Percentiles rank a stretch among this genome's conserved stretches.
Evolutionary conservation across 2,888 invertebrate species (phyloP).

Genomic region (Drosophila putrida): DNA sequence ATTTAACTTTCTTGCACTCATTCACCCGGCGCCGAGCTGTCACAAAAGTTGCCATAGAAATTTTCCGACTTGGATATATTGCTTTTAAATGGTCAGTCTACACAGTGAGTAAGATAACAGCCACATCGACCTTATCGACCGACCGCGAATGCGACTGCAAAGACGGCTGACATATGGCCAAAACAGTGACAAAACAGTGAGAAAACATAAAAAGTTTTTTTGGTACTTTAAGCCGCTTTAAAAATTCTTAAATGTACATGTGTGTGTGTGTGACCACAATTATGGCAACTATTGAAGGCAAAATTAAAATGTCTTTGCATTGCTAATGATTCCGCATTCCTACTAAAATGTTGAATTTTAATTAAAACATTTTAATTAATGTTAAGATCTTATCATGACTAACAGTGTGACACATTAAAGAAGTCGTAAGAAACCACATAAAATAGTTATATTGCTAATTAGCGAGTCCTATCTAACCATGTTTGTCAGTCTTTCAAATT

Average conservation of each 20-base stretch:
- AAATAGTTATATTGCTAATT: background rate
- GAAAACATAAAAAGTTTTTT: slow-evolving; percentile 9
- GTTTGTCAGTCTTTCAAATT: too few species aligned
- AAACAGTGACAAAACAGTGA: slow-evolving; percentile 11
- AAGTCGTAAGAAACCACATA: too few species aligned
- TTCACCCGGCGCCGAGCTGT: slow-evolving; percentile 16
- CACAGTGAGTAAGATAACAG: background rate
- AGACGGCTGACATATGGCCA: slow-evolving; percentile 9
- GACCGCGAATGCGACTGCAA: background rate
- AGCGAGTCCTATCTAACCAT: background rate
- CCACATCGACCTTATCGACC: background rate
- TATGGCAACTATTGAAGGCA: background rate
- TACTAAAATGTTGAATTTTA: background rate
- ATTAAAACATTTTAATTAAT: background rate
- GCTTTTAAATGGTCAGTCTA: slow-evolving; percentile 26
- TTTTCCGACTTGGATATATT: slow-evolving; percentile 32
- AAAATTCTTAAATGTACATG: background rate
- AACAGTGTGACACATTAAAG: too few species aligned
- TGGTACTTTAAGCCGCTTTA: background rate
- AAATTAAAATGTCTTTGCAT: background rate
- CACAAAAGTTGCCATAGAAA: slow-evolving; percentile 53
- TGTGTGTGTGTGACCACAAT: slow-evolving; percentile 15
- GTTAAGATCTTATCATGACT: background rate
- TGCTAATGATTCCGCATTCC: background rate
- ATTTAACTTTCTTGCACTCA: slow-evolving; percentile 13